Percentiles rank a stretch among this genome's conserved stretches.
Conservation (phyloP, 2,113 vertebrate species). For the Furnarius figulus region DNA sequence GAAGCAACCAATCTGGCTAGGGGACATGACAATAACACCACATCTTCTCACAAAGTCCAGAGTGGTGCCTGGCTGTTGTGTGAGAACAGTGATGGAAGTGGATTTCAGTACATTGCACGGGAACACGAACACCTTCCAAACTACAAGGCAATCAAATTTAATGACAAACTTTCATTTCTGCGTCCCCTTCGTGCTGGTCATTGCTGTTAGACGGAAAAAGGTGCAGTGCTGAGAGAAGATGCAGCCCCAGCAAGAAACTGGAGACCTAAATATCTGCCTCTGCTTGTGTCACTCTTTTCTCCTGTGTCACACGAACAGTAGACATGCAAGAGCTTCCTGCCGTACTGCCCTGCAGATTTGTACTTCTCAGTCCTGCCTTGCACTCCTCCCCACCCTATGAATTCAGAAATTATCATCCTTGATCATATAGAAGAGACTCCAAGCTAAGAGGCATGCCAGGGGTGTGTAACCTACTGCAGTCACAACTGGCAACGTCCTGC, state of each 20-base stretch:
- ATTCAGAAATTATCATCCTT: not conserved
- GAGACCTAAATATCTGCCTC: not conserved
- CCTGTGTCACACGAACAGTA: fast-evolving
- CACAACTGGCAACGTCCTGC: not conserved
- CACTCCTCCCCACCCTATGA: not conserved
- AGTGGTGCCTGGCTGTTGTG: conserved; percentile 29
- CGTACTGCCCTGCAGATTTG: not conserved
- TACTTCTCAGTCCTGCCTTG: not conserved
- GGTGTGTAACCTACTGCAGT: not conserved
- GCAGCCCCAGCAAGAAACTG: not conserved
- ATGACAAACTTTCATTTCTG: conserved; percentile 22
- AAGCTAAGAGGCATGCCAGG: no score
- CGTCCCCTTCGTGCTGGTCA: not conserved
- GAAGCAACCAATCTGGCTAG: not conserved
- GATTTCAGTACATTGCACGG: not conserved
- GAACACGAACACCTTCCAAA: not conserved
- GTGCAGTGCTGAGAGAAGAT: not conserved
- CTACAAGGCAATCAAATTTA: not conserved
- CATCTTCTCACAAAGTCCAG: conserved; percentile 31
- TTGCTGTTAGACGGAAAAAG: not conserved
- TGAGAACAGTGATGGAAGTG: not conserved
- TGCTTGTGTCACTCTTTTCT: not conserved
- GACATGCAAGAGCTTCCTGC: not conserved
- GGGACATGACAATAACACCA: not conserved
- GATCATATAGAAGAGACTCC: not conserved